Percentiles rank a stretch among this genome's conserved stretches.
Evolutionary conservation across 2,113 vertebrate genomes (phyloP).

Genomic region (Canis aureus): DNA sequence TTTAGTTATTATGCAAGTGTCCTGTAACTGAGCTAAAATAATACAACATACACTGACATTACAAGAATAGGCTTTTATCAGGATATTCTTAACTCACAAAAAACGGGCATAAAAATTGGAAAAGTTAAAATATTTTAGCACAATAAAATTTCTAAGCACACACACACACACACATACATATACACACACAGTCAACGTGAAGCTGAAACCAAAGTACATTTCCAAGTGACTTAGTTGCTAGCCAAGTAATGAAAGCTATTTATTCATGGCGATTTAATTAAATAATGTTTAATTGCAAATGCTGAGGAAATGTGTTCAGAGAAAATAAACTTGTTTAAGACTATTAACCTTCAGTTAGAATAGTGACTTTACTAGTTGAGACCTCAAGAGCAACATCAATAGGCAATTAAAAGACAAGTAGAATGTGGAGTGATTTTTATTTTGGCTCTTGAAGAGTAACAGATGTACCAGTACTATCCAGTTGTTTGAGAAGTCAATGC

Average conservation of each 20-base stretch:
- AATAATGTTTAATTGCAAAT: not conserved
- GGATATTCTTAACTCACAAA: not conserved
- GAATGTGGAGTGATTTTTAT: not conserved
- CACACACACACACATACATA: not conserved
- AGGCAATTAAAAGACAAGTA: not conserved
- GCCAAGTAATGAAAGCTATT: not conserved
- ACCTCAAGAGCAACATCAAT: not conserved
- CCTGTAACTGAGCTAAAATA: not conserved
- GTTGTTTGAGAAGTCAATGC: not conserved
- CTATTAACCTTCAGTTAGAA: not conserved
- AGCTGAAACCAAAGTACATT: not conserved
- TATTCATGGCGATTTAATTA: not conserved
- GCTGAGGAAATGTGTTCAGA: not conserved
- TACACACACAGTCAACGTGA: not conserved
- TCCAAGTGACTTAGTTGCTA: not conserved
- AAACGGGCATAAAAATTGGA: not conserved
- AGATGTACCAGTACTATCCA: not conserved
- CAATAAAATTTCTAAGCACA: not conserved
- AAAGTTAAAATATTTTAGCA: not conserved
- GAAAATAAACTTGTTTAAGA: not conserved
- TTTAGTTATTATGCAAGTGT: not conserved
- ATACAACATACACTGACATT: too few species aligned
- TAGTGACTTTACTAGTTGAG: not conserved
- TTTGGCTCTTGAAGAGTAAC: not conserved
- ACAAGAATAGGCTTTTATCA: not conserved